Evolutionary conservation across 1,140 invertebrate species (phyloP), one percentile per base, ranked within the genome.

Genomic region (Conopomorpha cramerella): DNA sequence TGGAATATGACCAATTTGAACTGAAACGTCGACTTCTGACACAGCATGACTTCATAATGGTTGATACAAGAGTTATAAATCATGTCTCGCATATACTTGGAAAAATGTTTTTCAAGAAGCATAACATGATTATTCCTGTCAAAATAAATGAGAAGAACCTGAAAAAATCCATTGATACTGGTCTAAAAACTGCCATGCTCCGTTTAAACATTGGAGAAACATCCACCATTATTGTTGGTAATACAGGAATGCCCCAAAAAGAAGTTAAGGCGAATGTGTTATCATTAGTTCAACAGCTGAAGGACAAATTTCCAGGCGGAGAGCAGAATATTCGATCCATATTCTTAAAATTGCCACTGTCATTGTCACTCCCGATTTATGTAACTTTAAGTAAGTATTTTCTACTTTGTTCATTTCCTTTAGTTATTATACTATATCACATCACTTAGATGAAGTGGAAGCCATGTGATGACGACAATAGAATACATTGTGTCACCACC

Each of bases 1-100:
- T 82, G 1, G 85, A 87, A 59, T 86, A 83, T 62, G 80, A 82
- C 46, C 84, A 85, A 23, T 86, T 72, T 67, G 86, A 87, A 63
- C 54, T 84, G 50, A 84, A 81, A 53, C 65, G 78, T 14, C 81
- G 83, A 45, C 58, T 88, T 1, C 50, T 82, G 3, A 79, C 76
- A 13, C 79, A 82, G 38, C 84, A 86, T 55, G 86, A 88, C 51
- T 64, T 77, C 18, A 86, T 86, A 39, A 72, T 88, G 37, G 77
- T 81, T 3, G 86, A 87, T 55, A 82, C 81, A 18, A 76, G 77
- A 61, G 82, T 88, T 6, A 52, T 79, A 30, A 84, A 80, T 12
- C 81, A 85, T 44, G 61, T 86, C 2, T 77, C 80, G 10, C 81
- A 85, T 42, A 57, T 83, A 26, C 56, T 86, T 3, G 85, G 86